Conservation (phyloP, 1,140 invertebrate species). For the Lasaia peninsularis region DNA sequence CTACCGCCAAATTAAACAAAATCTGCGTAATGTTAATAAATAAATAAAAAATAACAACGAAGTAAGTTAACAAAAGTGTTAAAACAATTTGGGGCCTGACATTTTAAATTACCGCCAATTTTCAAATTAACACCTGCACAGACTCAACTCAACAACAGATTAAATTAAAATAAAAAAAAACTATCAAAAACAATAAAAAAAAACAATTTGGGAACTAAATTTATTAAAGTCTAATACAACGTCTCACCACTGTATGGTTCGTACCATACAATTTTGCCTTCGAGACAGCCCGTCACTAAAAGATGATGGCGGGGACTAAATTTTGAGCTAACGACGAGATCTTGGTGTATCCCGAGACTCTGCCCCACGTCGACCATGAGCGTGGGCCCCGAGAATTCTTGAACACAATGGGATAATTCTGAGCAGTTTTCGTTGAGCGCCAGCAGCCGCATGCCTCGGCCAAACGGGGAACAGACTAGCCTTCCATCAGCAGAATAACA, state of each 20-base stretch:
- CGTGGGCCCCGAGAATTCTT: conserved; percentile 47
- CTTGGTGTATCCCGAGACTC: conserved; percentile 84
- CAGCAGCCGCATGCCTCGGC: conserved; percentile 88
- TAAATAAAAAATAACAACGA: too few relatives aligned
- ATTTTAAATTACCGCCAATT: neutral
- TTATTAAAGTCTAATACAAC: conserved; percentile 48
- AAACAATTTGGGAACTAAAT: conserved; percentile 9
- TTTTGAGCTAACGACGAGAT: conserved; percentile 93
- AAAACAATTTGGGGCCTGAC: neutral
- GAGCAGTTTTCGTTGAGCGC: conserved; percentile 87
- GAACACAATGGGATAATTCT: conserved; percentile 86
- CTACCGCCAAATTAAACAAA: too few relatives aligned
- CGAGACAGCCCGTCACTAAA: conserved; percentile 92
- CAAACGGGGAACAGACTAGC: conserved; percentile 93
- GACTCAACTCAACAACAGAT: neutral
- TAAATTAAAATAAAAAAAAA: neutral
- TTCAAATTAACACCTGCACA: conserved; percentile 20
- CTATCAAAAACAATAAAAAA: neutral
- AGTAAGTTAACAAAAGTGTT: too few relatives aligned
- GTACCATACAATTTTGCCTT: conserved; percentile 93
- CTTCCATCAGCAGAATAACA: conserved; percentile 93
- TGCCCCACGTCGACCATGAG: conserved; percentile 81
- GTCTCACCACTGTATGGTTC: conserved; percentile 80
- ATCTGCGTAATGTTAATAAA: too few relatives aligned
- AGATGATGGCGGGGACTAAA: conserved; percentile 92